These are phyloP conservation scores for Theonella swinhoei DNA, from an alignment of 37 sponge, comb jelly and placozoan species.

Conservation along the genomic window DNA sequence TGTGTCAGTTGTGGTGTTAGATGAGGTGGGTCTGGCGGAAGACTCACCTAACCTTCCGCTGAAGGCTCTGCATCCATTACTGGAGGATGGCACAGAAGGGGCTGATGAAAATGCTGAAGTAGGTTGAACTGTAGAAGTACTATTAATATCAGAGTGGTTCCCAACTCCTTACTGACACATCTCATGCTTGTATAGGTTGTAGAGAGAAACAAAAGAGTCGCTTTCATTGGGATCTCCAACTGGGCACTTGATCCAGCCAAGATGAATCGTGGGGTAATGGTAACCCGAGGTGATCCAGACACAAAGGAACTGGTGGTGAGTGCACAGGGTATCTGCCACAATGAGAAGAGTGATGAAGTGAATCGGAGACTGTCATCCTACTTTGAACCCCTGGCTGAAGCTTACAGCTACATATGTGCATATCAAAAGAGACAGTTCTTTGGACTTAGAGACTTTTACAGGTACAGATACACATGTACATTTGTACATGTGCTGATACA, in stretches of 20 bases:
- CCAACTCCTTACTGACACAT: not conserved
- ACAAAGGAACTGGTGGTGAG: slow-evolving; percentile 66
- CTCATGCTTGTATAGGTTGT: slow-evolving; percentile 20
- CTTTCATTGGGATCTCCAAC: slow-evolving; percentile 94
- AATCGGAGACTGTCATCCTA: slow-evolving; percentile 23
- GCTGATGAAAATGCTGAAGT: not conserved
- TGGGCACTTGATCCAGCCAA: slow-evolving; percentile 98
- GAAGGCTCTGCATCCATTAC: slow-evolving; percentile 85
- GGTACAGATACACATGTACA: slow-evolving; percentile 21
- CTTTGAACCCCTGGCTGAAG: slow-evolving; percentile 52
- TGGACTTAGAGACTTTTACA: slow-evolving; percentile 94
- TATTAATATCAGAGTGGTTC: not conserved
- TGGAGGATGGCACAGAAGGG: slow-evolving; percentile 81
- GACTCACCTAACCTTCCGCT: slow-evolving; percentile 84
- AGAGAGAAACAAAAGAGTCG: slow-evolving; percentile 59
- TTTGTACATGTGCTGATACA: too few relatives aligned
- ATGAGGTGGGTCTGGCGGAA: slow-evolving; percentile 91
- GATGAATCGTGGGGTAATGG: slow-evolving; percentile 95
- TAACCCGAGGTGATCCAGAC: slow-evolving; percentile 81
- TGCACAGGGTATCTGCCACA: slow-evolving; percentile 77
- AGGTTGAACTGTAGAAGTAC: not conserved
- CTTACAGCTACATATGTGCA: slow-evolving; percentile 57
- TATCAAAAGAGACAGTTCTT: slow-evolving; percentile 58
- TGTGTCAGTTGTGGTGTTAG: slow-evolving; percentile 84
- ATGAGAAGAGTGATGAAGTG: slow-evolving; percentile 43